Percentiles rank a stretch among this genome's conserved stretches.
Conservation (phyloP, 2,113 vertebrate species). For the Amphiprion ocellaris region DNA sequence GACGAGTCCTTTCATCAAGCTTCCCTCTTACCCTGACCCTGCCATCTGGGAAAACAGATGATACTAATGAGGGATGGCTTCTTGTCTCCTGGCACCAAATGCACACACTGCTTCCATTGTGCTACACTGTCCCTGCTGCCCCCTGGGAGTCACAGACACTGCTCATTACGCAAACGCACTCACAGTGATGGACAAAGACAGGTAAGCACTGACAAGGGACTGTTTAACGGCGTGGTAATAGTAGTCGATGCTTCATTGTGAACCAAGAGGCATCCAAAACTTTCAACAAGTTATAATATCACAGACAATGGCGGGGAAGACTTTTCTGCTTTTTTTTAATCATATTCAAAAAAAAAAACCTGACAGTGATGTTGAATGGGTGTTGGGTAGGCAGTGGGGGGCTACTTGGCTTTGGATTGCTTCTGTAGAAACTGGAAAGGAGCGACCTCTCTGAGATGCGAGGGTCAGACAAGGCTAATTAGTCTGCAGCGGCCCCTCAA, state of each 20-base stretch:
- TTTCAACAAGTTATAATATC: slow-evolving; percentile 26
- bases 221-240: slow-evolving; percentile 2
- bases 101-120: slow-evolving; percentile 79
- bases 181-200: slow-evolving; percentile 44
- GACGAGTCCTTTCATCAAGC: slow-evolving; percentile 80
- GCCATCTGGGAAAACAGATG: slow-evolving; percentile 85
- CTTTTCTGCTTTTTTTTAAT: slow-evolving; percentile 19
- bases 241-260: slow-evolving; percentile 3
- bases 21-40: slow-evolving; percentile 76
- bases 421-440: slow-evolving; percentile 67
- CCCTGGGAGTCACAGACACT: slow-evolving; percentile 61
- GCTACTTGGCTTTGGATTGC: slow-evolving; percentile 59
- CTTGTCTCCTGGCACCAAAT: slow-evolving; percentile 73
- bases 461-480: slow-evolving; percentile 85
- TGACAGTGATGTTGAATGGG: slow-evolving; percentile 43
- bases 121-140: slow-evolving; percentile 66
- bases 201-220: slow-evolving; percentile 34
- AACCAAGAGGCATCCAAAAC: slow-evolving; percentile 1
- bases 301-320: background rate
- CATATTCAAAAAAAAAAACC: background rate
- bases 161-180: slow-evolving; percentile 53
- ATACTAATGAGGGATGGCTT: slow-evolving; percentile 85
- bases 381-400: slow-evolving; percentile 41
- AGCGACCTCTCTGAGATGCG: slow-evolving; percentile 69
- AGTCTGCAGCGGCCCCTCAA: slow-evolving; percentile 80